Base-by-base conservation (phyloP, 2,113 vertebrate genomes). In the Caloenas nicobarica region DNA sequence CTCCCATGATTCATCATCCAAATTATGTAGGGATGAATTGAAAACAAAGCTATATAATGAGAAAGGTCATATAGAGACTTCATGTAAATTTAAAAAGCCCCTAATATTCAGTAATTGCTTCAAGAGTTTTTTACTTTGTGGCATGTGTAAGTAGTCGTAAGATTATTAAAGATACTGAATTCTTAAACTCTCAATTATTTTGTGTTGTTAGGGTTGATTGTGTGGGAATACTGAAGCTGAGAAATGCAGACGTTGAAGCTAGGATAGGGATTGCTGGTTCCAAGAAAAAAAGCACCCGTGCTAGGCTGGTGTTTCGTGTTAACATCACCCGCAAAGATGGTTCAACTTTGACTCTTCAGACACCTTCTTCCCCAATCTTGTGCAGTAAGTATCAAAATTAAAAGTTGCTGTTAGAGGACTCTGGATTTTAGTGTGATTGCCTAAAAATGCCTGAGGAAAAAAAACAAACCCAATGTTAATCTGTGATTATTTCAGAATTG, bases 231-330 rank as follows among this genome's bases (percentile, higher is more conserved):
- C 92, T 99, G 95, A 99, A 99, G 97, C 98, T 99, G 68, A 98
- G 99, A 82, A 99, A 99, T 53, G 99, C 99, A 36, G 99, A 99
- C 51, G 99, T 99, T 17, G 99, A 99, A 97, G 99, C 99, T 93
- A 98, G 99, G 92, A 99, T 99, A 76, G 99, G 99, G 40, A 98
- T 99, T 82, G 99, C 99, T 4, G 99, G 99, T 46, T 99, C 99
- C 48, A 99, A 99, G 98, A 99, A 99, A 94, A 99, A 99, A 92
- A 99, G 99, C 97, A 99, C 99, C 29, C 99, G 99, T 8, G 99
- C 99, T 73, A 98, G 99, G 74, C 98, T 99, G 91, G 99, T 99
- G 81, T 99, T 99, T 94, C 98, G 99, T 46, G 99, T 99, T 93
- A 99, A 98, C 97, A 98, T 99, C 96, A 98, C 98, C 12, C 98